Evolutionary conservation across 2,113 vertebrate species (phyloP).

Genomic region (Gasterosteus nipponicus): DNA sequence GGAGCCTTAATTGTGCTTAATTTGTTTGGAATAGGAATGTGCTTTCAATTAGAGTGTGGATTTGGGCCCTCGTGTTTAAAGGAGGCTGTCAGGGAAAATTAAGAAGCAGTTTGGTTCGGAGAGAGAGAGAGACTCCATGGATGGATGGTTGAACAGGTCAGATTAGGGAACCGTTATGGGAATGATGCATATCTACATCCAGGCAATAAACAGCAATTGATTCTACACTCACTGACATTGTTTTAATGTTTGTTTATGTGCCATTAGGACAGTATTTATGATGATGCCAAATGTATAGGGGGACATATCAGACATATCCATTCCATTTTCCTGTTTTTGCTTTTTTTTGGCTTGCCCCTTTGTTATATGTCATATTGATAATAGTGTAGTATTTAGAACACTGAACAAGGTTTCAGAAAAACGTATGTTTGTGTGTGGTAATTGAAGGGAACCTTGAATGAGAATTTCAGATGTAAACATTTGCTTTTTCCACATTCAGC

Average conservation of each 20-base stretch:
- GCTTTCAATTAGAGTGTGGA: constrained; percentile 98
- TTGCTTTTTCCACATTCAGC: not conserved
- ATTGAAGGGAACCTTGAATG: not conserved
- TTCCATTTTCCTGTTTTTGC: not conserved
- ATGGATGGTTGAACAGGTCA: constrained; percentile 52
- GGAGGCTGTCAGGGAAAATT: constrained; percentile 98
- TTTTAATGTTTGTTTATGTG: not conserved
- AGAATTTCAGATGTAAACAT: not conserved
- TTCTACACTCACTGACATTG: not conserved
- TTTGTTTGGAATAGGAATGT: constrained; percentile 99
- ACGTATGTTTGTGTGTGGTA: not conserved
- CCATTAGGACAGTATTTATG: not conserved
- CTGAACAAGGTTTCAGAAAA: not conserved
- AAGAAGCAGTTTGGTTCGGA: constrained; percentile 92
- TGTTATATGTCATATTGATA: not conserved
- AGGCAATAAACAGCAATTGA: constrained; percentile 15
- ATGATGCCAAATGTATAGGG: not conserved
- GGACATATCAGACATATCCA: not conserved
- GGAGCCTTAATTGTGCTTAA: constrained; percentile 99
- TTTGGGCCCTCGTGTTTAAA: constrained; percentile 92
- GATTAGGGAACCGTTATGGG: constrained; percentile 15
- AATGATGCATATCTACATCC: not conserved
- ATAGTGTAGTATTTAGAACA: not conserved
- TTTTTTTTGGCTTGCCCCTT: constrained; percentile 1
- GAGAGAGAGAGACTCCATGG: constrained; percentile 53